These are phyloP conservation scores for Corydoras sp. DNA, from an alignment of 2,113 vertebrate genomes.

Conservation along the genomic window DNA sequence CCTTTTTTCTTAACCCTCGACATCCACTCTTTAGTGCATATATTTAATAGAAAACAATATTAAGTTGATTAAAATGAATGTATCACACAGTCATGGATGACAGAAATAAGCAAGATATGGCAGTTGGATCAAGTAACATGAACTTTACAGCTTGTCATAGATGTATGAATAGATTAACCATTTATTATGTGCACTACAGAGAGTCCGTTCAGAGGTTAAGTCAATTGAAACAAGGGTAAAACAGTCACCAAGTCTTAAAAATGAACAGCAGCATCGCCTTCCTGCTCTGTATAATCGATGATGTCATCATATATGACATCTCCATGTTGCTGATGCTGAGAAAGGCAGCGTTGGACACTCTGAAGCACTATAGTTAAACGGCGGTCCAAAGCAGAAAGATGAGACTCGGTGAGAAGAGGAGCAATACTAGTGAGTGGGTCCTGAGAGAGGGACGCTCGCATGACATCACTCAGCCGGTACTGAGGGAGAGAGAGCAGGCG, in stretches of 20 bases:
- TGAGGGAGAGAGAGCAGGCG: constrained; percentile 61
- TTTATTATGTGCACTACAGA: background rate
- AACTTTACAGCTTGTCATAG: too few relatives aligned
- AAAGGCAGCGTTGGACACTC: constrained; percentile 46
- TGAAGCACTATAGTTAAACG: constrained; percentile 57
- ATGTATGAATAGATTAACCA: background rate
- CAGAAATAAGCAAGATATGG: too few relatives aligned
- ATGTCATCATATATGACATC: constrained; percentile 57
- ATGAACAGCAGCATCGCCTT: background rate
- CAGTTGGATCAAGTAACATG: too few relatives aligned
- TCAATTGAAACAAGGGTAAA: background rate
- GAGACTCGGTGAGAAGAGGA: constrained; percentile 66
- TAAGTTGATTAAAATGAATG: too few relatives aligned
- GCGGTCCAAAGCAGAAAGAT: constrained; percentile 62
- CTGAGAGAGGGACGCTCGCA: constrained; percentile 60
- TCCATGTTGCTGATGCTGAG: constrained; percentile 27
- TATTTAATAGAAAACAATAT: too few relatives aligned
- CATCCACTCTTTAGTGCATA: too few relatives aligned
- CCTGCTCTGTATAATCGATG: background rate
- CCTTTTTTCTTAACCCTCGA: too few relatives aligned
- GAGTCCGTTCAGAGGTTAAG: background rate
- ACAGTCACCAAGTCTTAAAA: background rate
- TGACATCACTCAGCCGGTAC: constrained; percentile 65
- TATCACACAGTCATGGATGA: too few relatives aligned
- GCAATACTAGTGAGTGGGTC: constrained; percentile 60